Conservation (phyloP, 2,797 vertebrate genomes). For the Platalea minor region DNA sequence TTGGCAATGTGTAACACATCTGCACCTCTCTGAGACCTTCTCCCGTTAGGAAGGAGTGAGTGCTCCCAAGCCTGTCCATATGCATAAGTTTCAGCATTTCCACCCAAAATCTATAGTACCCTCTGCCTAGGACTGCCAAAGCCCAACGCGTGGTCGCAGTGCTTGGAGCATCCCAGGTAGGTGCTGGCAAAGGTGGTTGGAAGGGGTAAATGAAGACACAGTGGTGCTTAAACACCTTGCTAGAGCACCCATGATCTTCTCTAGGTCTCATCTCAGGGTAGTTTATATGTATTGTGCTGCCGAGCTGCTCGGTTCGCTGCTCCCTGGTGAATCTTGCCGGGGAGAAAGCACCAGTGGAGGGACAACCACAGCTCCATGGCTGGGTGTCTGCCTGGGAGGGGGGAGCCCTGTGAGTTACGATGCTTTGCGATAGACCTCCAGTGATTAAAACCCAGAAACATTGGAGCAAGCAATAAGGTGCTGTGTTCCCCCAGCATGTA, state of each 20-base stretch:
- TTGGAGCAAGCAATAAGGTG: background rate
- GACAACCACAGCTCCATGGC: background rate
- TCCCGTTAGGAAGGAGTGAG: background rate
- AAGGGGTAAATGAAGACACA: background rate
- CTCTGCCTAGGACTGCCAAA: background rate
- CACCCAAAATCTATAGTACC: background rate
- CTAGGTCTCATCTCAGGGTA: background rate
- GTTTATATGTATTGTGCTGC: fast-evolving
- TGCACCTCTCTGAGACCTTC: background rate
- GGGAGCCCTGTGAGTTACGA: background rate
- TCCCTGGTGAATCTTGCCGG: background rate
- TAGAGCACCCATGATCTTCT: background rate
- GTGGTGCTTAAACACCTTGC: background rate
- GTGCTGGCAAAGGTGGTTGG: background rate
- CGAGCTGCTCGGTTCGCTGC: background rate
- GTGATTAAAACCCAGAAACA: background rate
- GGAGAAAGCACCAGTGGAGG: background rate
- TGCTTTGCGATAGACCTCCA: background rate
- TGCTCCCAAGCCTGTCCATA: background rate
- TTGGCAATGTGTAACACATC: background rate
- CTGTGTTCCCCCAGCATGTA: fast-evolving
- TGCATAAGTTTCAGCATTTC: background rate
- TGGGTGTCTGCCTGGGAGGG: background rate
- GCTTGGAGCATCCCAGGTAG: background rate
- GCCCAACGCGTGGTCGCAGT: fast-evolving